These are phyloP conservation scores for Exocentrus adspersus DNA, from an alignment of 2,888 invertebrate species.

Conservation along the genomic window DNA sequence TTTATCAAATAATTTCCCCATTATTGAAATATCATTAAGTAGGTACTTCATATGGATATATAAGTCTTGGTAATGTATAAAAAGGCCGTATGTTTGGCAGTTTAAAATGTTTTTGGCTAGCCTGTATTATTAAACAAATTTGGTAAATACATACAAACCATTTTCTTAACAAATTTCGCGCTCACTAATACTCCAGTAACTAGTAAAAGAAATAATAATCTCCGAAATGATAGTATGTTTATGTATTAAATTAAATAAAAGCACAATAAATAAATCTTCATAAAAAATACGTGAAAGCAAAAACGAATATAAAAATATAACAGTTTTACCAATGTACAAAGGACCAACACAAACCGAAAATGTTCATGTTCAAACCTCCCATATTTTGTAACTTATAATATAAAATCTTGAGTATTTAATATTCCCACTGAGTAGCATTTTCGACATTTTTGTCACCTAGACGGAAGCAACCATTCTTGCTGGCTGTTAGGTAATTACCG, in stretches of 20 bases:
- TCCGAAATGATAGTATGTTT: no score
- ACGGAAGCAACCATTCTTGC: conserved; percentile 91
- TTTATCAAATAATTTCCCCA: conserved; percentile 8
- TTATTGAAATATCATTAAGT: no score
- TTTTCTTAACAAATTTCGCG: conserved; percentile 38
- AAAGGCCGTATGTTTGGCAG: conserved; percentile 47
- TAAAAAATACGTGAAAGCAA: conserved; percentile 41
- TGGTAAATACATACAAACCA: conserved; percentile 33
- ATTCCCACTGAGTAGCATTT: conserved; percentile 93
- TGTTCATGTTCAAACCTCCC: conserved; percentile 14
- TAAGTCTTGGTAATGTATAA: conserved; percentile 34
- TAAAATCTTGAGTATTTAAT: conserved; percentile 68
- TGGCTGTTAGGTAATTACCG: conserved; percentile 85
- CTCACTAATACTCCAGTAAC: no score
- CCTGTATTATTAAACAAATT: conserved; percentile 32
- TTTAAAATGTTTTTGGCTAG: conserved; percentile 44
- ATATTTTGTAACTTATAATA: conserved; percentile 28
- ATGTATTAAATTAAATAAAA: conserved; percentile 37
- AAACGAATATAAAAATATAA: conserved; percentile 39
- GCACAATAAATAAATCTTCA: conserved; percentile 46
- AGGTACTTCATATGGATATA: conserved; percentile 15
- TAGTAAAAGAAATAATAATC: no score
- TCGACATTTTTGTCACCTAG: conserved; percentile 81
- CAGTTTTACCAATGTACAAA: conserved; percentile 28
- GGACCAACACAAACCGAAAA: conserved; percentile 22